phyloP scores from a whole-genome alignment of 2,888 invertebrate genomes.

The Xylocampa areola region DNA sequence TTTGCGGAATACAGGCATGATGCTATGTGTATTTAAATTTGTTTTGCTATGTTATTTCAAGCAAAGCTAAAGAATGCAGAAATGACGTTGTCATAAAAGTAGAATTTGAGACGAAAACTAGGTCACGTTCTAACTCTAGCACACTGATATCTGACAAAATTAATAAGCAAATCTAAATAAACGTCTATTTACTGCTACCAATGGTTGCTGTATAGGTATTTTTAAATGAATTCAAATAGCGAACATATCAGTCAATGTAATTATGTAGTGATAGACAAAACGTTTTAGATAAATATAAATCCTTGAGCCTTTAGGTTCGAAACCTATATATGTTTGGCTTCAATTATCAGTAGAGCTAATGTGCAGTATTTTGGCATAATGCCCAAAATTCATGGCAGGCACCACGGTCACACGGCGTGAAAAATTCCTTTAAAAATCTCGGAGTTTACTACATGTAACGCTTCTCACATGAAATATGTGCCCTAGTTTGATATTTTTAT shows the following conservation, averaged over 20 bases:
- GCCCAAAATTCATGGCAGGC: slow-evolving; percentile 46
- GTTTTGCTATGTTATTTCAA: too few relatives aligned
- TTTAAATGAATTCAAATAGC: background rate
- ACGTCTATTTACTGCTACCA: too few relatives aligned
- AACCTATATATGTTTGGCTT: slow-evolving; percentile 15
- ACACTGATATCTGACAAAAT: slow-evolving; percentile 1
- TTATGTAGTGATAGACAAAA: background rate
- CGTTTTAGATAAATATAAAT: too few relatives aligned
- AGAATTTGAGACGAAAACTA: background rate
- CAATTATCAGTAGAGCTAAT: slow-evolving; percentile 47
- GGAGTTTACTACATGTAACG: slow-evolving; percentile 32
- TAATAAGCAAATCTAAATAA: background rate
- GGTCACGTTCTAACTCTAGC: background rate
- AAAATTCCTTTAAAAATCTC: slow-evolving; percentile 47
- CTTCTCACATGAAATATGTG: slow-evolving; percentile 38
- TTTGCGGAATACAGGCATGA: too few relatives aligned
- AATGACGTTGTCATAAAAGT: too few relatives aligned
- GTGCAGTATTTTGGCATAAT: slow-evolving; percentile 44
- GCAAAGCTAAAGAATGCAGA: too few relatives aligned
- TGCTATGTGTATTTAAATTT: too few relatives aligned
- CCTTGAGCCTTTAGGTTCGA: background rate
- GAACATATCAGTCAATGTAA: background rate
- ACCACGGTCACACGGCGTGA: slow-evolving; percentile 26
- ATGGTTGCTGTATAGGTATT: too few relatives aligned
- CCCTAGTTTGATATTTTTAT: slow-evolving; percentile 11